A percentile compares a stretch with the other conserved stretches of the same genome.
Evolutionary conservation across 2,888 invertebrate genomes (phyloP).

Genomic region (Nephrotoma appendiculata): DNA sequence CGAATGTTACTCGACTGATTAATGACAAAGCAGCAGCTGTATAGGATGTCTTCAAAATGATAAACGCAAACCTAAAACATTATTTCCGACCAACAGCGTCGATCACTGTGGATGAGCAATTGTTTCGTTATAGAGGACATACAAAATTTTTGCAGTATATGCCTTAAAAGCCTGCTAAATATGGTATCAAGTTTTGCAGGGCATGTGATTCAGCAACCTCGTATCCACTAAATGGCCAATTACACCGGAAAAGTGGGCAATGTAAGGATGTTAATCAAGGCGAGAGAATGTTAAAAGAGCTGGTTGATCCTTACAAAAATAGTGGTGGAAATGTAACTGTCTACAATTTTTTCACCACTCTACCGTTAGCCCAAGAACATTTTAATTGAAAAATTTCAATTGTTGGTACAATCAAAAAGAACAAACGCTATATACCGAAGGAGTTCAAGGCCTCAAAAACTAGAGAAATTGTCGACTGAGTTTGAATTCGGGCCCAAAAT

Average conservation of each 20-base stretch:
- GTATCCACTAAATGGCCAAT: constrained; percentile 11
- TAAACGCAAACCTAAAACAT: constrained; percentile 6
- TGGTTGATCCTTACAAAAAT: neutral
- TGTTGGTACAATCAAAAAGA: neutral
- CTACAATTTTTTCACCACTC: neutral
- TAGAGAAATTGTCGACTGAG: neutral
- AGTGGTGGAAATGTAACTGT: neutral
- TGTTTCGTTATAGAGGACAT: too few relatives aligned
- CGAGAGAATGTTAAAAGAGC: too few relatives aligned
- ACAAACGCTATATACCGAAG: neutral
- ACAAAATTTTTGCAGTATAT: too few relatives aligned
- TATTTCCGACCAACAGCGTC: constrained; percentile 15
- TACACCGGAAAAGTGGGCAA: too few relatives aligned
- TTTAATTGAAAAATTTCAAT: too few relatives aligned
- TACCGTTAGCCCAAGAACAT: neutral
- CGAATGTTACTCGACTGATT: too few relatives aligned
- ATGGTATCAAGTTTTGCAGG: constrained; percentile 19
- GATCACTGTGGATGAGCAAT: constrained; percentile 1
- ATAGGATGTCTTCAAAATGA: neutral
- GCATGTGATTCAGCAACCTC: constrained; percentile 16
- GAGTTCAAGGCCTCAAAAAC: neutral
- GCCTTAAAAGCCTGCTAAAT: constrained; percentile 15
- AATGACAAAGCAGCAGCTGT: too few relatives aligned
- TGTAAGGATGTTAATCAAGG: too few relatives aligned
- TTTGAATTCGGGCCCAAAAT: neutral